A percentile compares a stretch with the other conserved stretches of the same genome.
These are phyloP conservation scores for Brachyopa scutellaris DNA, from an alignment of 2,888 invertebrate species.

Conservation along the genomic window DNA sequence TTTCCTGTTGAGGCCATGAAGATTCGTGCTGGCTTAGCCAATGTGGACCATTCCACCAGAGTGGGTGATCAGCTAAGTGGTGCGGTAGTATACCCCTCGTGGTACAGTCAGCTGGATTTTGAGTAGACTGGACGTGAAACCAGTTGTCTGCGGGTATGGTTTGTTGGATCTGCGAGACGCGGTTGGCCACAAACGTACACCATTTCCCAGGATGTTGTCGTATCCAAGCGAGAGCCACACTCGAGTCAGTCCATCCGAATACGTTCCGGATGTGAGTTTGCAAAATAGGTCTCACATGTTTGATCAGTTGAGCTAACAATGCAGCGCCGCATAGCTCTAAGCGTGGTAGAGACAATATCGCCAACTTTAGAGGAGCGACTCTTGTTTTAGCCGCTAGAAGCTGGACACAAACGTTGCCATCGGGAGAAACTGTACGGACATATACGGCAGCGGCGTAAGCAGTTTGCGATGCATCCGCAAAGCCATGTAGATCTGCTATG, in stretches of 20 bases:
- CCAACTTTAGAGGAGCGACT: constrained; percentile 12
- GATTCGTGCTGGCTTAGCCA: constrained; percentile 7
- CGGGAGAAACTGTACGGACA: constrained; percentile 15
- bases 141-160: background rate
- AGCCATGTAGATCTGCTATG: constrained; percentile 18
- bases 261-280: background rate
- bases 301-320: constrained; percentile 10
- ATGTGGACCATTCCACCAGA: constrained; percentile 32
- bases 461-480: constrained; percentile 34
- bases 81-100: constrained; percentile 14
- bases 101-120: too few species aligned
- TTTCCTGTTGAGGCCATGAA: background rate
- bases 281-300: background rate
- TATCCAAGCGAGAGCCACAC: constrained; percentile 31
- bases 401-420: background rate
- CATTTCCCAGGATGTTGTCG: constrained; percentile 29
- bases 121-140: too few species aligned
- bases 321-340: constrained; percentile 8
- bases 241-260: constrained; percentile 41
- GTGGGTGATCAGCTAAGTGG: background rate
- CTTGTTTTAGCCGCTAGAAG: constrained; percentile 22
- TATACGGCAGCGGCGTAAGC: constrained; percentile 40
- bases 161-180: background rate
- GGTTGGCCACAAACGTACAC: too few species aligned
- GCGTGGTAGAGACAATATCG: constrained; percentile 26